Evolutionary conservation across 2,888 invertebrate species (phyloP).

Genomic region (Acrobasis suavella): DNA sequence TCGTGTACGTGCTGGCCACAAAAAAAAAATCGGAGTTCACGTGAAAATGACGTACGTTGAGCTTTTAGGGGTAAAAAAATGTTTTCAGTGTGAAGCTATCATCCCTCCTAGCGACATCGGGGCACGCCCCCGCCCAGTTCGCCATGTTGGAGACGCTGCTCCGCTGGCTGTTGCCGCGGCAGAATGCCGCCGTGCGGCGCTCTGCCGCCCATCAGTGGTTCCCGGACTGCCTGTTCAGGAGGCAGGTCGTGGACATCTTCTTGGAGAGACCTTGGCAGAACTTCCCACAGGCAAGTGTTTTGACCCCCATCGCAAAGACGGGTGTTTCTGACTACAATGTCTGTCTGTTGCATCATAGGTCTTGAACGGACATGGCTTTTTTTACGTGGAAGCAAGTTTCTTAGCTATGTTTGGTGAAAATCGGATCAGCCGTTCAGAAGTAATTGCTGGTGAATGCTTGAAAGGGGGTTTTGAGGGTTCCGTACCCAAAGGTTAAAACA

Average conservation of each 20-base stretch:
- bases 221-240: conserved; percentile 39
- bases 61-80: neutral
- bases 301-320: too few relatives aligned
- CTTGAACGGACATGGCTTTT: too few relatives aligned
- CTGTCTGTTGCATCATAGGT: too few relatives aligned
- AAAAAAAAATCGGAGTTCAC: too few relatives aligned
- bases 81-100: conserved; percentile 49
- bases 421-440: too few relatives aligned
- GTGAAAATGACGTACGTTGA: too few relatives aligned
- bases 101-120: conserved; percentile 43
- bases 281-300: conserved; percentile 52
- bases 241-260: conserved; percentile 47
- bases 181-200: conserved; percentile 40
- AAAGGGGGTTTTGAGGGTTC: too few relatives aligned
- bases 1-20: too few relatives aligned
- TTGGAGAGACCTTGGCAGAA: conserved; percentile 52
- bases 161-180: conserved; percentile 61
- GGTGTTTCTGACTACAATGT: conserved; percentile 1
- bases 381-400: too few relatives aligned
- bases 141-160: conserved; percentile 56
- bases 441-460: too few relatives aligned
- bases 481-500: too few relatives aligned
- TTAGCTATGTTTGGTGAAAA: too few relatives aligned
- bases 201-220: conserved; percentile 57
- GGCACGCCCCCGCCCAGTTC: conserved; percentile 55